phyloP scores from a whole-genome alignment of 2,797 vertebrate species.

The Antennarius maculatus region DNA sequence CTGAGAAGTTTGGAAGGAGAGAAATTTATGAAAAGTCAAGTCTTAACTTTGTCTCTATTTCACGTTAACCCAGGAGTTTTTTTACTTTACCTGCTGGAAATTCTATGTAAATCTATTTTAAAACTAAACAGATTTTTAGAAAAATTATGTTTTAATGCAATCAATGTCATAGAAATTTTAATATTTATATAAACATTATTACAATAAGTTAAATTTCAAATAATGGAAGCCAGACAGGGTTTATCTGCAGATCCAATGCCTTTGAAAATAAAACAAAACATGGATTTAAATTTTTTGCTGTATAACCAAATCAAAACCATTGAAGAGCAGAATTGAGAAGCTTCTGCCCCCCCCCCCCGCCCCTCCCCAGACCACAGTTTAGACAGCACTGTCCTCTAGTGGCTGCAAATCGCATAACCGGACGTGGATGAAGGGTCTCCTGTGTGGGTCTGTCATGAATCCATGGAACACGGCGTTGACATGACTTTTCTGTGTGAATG shows the following conservation, averaged over 20 bases:
- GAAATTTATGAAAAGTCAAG: not conserved
- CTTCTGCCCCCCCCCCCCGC: no score
- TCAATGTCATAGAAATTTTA: not conserved
- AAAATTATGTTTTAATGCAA: not conserved
- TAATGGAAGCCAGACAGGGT: no score
- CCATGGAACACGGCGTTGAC: no score
- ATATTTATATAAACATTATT: not conserved
- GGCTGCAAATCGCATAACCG: conserved; percentile 14
- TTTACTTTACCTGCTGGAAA: not conserved
- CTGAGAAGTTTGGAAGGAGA: conserved; percentile 6
- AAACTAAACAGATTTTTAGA: not conserved
- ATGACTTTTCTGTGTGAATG: conserved; percentile 16
- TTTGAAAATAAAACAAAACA: no score
- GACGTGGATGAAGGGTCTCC: not conserved
- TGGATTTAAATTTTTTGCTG: not conserved
- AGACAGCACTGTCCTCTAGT: conserved; percentile 49
- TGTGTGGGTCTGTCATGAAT: no score
- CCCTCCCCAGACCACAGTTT: not conserved
- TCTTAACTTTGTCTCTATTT: not conserved
- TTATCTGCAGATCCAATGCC: no score
- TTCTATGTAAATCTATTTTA: not conserved
- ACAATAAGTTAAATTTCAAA: no score
- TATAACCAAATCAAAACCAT: no score
- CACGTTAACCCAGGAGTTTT: not conserved
- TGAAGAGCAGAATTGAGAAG: no score